A percentile compares a stretch with the other conserved stretches of the same genome.
Conservation (phyloP, 1,140 invertebrate genomes). For the Pogonus chalceus region DNA sequence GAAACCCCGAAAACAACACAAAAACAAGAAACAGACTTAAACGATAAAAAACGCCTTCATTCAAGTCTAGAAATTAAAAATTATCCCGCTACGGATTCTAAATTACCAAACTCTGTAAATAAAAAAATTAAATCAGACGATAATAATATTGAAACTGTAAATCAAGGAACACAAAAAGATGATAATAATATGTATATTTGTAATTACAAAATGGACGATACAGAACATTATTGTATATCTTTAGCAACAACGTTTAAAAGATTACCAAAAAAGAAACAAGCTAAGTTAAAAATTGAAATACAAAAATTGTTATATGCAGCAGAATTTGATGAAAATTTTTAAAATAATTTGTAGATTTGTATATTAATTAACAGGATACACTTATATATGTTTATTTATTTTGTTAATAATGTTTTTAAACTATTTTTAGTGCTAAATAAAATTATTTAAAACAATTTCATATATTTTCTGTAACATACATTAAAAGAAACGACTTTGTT, state of each 20-base stretch:
- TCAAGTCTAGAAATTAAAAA: background rate
- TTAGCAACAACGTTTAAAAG: slow-evolving; percentile 10
- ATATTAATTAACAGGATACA: background rate
- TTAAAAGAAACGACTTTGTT: too few species aligned
- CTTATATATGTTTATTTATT: too few species aligned
- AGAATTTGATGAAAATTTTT: slow-evolving; percentile 14
- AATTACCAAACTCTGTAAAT: too few species aligned
- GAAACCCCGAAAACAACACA: background rate
- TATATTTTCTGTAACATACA: too few species aligned
- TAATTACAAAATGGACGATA: slow-evolving; percentile 5
- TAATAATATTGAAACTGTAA: background rate
- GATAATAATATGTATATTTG: background rate
- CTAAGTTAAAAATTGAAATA: slow-evolving; percentile 13
- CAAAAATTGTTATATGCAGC: slow-evolving; percentile 12
- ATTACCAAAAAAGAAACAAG: slow-evolving; percentile 10
- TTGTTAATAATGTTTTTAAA: too few species aligned
- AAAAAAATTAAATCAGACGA: too few species aligned
- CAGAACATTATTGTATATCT: slow-evolving; percentile 13
- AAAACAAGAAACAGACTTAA: background rate
- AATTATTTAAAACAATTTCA: too few species aligned
- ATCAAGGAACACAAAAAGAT: background rate
- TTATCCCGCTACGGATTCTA: too few species aligned
- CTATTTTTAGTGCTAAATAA: too few species aligned
- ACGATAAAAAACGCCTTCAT: background rate
- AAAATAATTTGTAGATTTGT: background rate